Percentiles rank a stretch among this genome's conserved stretches.
Evolutionary conservation across 2,888 invertebrate species (phyloP).

Genomic region (Pteria penguin): DNA sequence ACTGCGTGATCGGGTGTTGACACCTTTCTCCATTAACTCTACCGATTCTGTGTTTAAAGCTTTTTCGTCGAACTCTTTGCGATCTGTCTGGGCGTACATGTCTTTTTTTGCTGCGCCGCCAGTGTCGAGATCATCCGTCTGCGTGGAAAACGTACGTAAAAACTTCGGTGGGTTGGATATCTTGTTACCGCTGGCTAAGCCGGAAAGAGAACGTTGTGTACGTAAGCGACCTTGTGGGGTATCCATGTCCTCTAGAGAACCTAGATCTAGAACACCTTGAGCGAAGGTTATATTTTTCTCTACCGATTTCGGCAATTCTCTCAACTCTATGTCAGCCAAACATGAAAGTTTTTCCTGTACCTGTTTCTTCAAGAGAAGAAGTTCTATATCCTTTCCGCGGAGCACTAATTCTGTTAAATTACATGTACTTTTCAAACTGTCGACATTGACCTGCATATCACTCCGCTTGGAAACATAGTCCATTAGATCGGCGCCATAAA

Average conservation of each 20-base stretch:
- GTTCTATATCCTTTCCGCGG: constrained; percentile 80
- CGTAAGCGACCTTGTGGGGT: constrained; percentile 53
- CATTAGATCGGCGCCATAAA: constrained; percentile 79
- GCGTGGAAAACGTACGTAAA: constrained; percentile 48
- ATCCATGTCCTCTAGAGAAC: constrained; percentile 76
- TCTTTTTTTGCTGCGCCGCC: constrained; percentile 47
- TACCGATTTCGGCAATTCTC: constrained; percentile 74
- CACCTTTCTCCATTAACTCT: constrained; percentile 74
- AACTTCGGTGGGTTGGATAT: constrained; percentile 54
- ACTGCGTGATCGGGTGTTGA: constrained; percentile 72
- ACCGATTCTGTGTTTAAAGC: constrained; percentile 67
- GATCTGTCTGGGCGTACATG: constrained; percentile 52
- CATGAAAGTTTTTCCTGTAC: constrained; percentile 78
- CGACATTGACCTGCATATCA: constrained; percentile 76
- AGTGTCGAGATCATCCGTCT: constrained; percentile 56
- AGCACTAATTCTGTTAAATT: constrained; percentile 80
- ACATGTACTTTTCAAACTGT: constrained; percentile 79
- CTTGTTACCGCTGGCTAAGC: constrained; percentile 44
- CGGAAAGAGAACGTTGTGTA: constrained; percentile 53
- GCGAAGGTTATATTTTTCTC: constrained; percentile 74
- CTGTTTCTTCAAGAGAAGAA: constrained; percentile 79
- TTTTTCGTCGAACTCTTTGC: constrained; percentile 50
- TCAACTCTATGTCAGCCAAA: constrained; percentile 73
- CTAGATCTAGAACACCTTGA: constrained; percentile 77
- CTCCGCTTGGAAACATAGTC: constrained; percentile 74